phyloP scores from a whole-genome alignment of 2,797 vertebrate genomes.

The Somateria mollissima region DNA sequence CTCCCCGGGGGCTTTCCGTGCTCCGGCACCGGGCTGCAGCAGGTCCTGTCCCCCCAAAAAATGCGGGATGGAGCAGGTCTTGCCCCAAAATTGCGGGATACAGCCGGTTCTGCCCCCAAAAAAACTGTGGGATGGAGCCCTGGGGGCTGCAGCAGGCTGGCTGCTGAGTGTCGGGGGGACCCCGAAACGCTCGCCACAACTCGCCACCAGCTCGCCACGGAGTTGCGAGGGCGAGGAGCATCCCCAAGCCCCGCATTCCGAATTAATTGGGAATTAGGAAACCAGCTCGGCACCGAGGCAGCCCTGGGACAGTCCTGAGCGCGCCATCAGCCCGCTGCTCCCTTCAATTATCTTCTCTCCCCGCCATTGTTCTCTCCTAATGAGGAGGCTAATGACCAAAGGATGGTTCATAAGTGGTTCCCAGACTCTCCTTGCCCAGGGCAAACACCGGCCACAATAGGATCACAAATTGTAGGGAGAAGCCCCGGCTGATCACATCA shows the following conservation, averaged over 20 bases:
- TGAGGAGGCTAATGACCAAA: conserved; percentile 81
- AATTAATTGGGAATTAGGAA: conserved; percentile 68
- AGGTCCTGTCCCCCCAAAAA: too few relatives aligned
- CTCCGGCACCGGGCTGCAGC: too few relatives aligned
- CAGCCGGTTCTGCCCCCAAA: too few relatives aligned
- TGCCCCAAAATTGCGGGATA: too few relatives aligned
- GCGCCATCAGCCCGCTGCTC: conserved; percentile 48
- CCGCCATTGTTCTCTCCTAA: conserved; percentile 79
- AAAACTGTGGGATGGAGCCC: too few relatives aligned
- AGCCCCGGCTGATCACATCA: conserved; percentile 84
- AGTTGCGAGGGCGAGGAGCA: not conserved
- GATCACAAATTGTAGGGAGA: conserved; percentile 81
- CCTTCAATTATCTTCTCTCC: conserved; percentile 74
- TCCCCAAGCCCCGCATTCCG: not conserved
- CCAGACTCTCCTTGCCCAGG: conserved; percentile 82
- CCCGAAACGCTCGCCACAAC: too few relatives aligned
- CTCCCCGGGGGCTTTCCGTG: not conserved
- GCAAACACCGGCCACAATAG: conserved; percentile 81
- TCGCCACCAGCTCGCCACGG: fast-evolving
- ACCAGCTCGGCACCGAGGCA: not conserved
- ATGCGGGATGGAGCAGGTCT: fast-evolving
- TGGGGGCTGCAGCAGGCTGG: too few relatives aligned
- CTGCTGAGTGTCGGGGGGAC: too few relatives aligned
- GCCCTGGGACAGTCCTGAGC: conserved; percentile 7
- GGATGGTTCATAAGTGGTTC: conserved; percentile 75